Percentiles rank a stretch among this genome's conserved stretches.
Conservation (phyloP, 2,113 vertebrate genomes). For the Mionectes macconnelli region DNA sequence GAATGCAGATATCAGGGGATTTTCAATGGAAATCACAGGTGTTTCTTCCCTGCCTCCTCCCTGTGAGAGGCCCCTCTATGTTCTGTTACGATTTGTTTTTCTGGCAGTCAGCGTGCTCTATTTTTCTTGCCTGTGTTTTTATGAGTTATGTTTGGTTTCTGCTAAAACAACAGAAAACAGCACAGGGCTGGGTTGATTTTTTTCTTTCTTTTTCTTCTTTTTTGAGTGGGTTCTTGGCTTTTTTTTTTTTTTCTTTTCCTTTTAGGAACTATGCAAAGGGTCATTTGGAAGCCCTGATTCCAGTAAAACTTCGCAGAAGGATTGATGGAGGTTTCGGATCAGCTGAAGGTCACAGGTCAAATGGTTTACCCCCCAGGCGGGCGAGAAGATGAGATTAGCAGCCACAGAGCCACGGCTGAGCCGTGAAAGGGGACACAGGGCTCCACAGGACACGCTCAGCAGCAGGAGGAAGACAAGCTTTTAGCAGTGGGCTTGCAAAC, state of each 20-base stretch:
- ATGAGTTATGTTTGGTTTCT: conserved; percentile 66
- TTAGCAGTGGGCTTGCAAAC: neutral
- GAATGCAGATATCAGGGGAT: conserved; percentile 57
- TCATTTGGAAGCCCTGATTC: conserved; percentile 38
- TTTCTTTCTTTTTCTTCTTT: neutral
- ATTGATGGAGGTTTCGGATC: conserved; percentile 50
- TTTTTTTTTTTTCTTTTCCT: neutral
- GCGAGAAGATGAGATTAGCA: conserved; percentile 58
- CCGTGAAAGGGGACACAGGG: neutral
- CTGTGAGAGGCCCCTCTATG: conserved; percentile 68
- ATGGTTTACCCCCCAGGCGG: conserved; percentile 10
- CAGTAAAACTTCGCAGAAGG: conserved; percentile 34
- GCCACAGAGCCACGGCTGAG: conserved; percentile 1
- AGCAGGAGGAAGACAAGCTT: rapidly evolving
- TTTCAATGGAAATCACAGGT: conserved; percentile 79
- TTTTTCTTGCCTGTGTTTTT: conserved; percentile 63
- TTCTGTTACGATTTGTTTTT: conserved; percentile 49
- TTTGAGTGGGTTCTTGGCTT: neutral
- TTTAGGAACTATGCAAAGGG: conserved; percentile 46
- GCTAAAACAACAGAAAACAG: conserved; percentile 69
- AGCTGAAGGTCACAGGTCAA: conserved; percentile 47
- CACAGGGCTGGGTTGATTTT: neutral
- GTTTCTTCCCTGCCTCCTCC: conserved; percentile 71
- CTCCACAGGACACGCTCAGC: neutral
- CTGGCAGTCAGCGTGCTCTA: conserved; percentile 40